phyloP scores from a whole-genome alignment of 2,113 vertebrate species.

The Pteronura brasiliensis region DNA sequence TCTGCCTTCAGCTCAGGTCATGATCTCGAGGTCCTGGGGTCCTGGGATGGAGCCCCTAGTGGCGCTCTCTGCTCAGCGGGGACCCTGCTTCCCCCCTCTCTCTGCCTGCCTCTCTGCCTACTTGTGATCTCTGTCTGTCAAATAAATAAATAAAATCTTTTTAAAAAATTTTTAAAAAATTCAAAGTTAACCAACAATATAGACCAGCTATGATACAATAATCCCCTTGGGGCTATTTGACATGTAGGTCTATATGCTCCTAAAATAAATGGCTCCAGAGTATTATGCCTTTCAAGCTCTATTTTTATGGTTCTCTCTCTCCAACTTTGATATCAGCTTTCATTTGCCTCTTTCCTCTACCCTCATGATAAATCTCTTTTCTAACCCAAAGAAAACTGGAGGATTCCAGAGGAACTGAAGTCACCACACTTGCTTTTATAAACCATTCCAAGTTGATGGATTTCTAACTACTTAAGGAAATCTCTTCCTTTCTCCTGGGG shows the following conservation, averaged over 20 bases:
- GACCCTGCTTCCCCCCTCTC: no score
- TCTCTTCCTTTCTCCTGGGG: not conserved
- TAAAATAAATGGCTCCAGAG: not conserved
- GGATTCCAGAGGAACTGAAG: not conserved
- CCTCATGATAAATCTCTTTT: not conserved
- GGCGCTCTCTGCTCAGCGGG: no score
- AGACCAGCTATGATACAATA: not conserved
- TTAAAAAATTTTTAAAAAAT: not conserved
- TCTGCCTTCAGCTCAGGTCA: no score
- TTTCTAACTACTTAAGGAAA: not conserved
- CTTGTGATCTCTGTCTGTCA: no score
- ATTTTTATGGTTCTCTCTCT: not conserved
- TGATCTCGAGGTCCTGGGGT: no score
- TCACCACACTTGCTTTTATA: not conserved
- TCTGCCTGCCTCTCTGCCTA: no score
- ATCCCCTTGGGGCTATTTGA: not conserved
- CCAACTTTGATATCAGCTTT: not conserved
- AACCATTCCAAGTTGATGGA: not conserved
- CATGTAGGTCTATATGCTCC: not conserved
- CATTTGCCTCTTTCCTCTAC: not conserved
- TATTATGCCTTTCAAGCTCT: not conserved
- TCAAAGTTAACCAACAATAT: not conserved
- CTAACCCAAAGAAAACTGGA: not conserved
- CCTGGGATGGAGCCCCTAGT: no score
- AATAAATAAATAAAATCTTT: no score